These are phyloP conservation scores for Microctenopoma lineatum DNA, from an alignment of 2,797 vertebrate species.

Conservation along the genomic window DNA sequence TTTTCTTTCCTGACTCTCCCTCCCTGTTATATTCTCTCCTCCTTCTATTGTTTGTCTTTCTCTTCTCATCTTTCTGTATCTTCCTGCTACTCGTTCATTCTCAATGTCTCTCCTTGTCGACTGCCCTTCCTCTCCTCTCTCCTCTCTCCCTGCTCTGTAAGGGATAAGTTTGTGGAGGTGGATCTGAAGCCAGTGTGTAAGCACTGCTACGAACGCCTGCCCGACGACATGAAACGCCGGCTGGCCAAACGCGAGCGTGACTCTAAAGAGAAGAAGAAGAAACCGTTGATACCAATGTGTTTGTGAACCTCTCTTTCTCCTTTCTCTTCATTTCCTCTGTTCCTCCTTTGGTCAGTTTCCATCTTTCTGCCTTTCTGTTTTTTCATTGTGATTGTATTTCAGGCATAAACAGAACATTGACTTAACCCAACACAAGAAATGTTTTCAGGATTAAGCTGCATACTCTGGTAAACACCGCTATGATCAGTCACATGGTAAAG, in stretches of 20 bases:
- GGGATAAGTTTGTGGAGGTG: slow-evolving; percentile 98
- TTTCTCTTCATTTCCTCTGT: slow-evolving; percentile 68
- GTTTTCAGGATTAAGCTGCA: slow-evolving; percentile 37
- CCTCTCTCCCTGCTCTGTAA: slow-evolving; percentile 71
- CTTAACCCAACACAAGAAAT: slow-evolving; percentile 16
- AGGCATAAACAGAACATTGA: slow-evolving; percentile 9
- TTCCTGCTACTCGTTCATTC: not conserved
- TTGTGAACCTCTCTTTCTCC: slow-evolving; percentile 85
- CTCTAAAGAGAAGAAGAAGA: slow-evolving; percentile 95
- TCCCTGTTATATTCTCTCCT: slow-evolving; percentile 26
- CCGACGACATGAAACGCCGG: slow-evolving; percentile 93
- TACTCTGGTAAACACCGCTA: slow-evolving; percentile 29
- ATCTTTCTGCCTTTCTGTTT: slow-evolving; percentile 42
- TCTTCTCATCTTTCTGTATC: not conserved
- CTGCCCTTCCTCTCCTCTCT: not conserved
- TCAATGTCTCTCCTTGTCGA: slow-evolving; percentile 11
- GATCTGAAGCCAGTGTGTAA: slow-evolving; percentile 99
- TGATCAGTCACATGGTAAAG: slow-evolving; percentile 54
- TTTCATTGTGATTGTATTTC: slow-evolving; percentile 32
- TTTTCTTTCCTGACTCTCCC: slow-evolving; percentile 25
- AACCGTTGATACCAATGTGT: slow-evolving; percentile 92
- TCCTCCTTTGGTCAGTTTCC: slow-evolving; percentile 89
- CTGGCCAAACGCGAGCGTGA: slow-evolving; percentile 92
- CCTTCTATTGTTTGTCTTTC: not conserved
- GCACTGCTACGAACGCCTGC: slow-evolving; percentile 96